Percentiles rank a stretch among this genome's conserved stretches.
phyloP scores from a whole-genome alignment of 2,113 vertebrate genomes.

The Haemorhous mexicanus region DNA sequence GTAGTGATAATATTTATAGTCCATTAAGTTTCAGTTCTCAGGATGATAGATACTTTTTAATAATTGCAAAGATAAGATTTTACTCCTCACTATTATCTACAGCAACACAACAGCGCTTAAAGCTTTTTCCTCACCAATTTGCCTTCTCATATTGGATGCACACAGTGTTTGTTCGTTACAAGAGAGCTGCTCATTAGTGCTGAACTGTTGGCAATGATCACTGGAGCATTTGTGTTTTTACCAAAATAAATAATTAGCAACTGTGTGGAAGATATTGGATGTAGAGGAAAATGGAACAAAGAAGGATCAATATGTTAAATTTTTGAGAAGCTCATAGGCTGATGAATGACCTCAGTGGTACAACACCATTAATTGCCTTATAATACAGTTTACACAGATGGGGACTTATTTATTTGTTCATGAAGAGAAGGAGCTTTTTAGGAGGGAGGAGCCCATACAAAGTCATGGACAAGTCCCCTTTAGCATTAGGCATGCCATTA shows the following conservation, averaged over 20 bases:
- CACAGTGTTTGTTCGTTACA: background rate
- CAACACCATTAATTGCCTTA: background rate
- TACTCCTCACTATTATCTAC: background rate
- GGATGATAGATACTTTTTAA: background rate
- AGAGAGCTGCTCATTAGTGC: slow-evolving; percentile 33
- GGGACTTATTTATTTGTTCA: background rate
- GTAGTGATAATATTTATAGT: background rate
- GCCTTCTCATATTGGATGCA: background rate
- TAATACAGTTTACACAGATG: background rate
- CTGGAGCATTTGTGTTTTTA: slow-evolving; percentile 37
- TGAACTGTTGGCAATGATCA: slow-evolving; percentile 12
- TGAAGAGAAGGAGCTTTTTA: background rate
- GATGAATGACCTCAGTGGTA: background rate
- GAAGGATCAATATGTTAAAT: background rate
- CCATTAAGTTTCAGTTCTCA: background rate
- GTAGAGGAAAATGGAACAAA: background rate
- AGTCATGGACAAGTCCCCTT: background rate
- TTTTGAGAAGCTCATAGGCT: background rate
- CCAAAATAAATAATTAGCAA: slow-evolving; percentile 46
- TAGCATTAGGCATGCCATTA: background rate
- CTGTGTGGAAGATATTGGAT: background rate
- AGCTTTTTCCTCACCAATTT: background rate
- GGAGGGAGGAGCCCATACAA: background rate
- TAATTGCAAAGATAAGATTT: background rate
- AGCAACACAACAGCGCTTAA: background rate